Percentiles rank a stretch among this genome's conserved stretches.
Evolutionary conservation across 2,797 vertebrate species (phyloP).

Genomic region (Coreius guichenoti): DNA sequence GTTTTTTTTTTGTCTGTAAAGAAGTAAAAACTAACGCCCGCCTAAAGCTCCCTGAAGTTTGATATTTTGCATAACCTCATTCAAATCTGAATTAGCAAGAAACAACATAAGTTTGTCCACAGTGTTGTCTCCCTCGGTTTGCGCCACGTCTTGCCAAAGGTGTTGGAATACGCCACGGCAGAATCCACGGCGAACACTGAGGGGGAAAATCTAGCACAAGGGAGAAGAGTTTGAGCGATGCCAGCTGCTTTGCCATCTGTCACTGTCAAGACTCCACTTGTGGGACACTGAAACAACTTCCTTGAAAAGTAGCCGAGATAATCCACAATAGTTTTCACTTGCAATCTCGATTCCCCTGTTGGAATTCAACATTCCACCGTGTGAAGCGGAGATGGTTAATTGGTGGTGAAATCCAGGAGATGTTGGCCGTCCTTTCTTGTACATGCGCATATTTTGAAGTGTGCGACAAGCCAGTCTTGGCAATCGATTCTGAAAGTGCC

Average conservation of each 20-base stretch:
- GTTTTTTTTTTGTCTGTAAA: slow-evolving; percentile 8
- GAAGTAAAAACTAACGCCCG: slow-evolving; percentile 37
- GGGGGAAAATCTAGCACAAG: slow-evolving; percentile 64
- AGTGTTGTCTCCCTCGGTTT: slow-evolving; percentile 67
- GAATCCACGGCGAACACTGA: slow-evolving; percentile 74
- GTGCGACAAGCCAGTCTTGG: slow-evolving; percentile 42
- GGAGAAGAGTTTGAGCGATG: slow-evolving; percentile 78
- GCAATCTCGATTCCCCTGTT: slow-evolving; percentile 60
- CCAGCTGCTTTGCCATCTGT: slow-evolving; percentile 85
- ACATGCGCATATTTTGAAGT: slow-evolving; percentile 53
- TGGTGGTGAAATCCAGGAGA: slow-evolving; percentile 53
- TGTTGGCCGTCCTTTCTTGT: slow-evolving; percentile 40
- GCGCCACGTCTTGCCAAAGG: slow-evolving; percentile 75
- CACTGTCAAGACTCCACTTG: slow-evolving; percentile 77
- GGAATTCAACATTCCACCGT: slow-evolving; percentile 57
- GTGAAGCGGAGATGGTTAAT: slow-evolving; percentile 56
- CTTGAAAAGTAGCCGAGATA: slow-evolving; percentile 75
- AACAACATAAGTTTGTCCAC: slow-evolving; percentile 63
- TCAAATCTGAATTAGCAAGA: slow-evolving; percentile 51
- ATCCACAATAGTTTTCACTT: slow-evolving; percentile 76
- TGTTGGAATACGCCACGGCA: slow-evolving; percentile 75
- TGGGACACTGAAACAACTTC: slow-evolving; percentile 80
- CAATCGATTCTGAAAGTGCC: slow-evolving; percentile 40
- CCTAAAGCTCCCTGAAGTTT: slow-evolving; percentile 37
- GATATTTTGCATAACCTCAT: slow-evolving; percentile 48